Evolutionary conservation across 2,797 vertebrate species (phyloP), one percentile per base, ranked within the genome.

Genomic region (Pipistrellus pygmaeus): DNA sequence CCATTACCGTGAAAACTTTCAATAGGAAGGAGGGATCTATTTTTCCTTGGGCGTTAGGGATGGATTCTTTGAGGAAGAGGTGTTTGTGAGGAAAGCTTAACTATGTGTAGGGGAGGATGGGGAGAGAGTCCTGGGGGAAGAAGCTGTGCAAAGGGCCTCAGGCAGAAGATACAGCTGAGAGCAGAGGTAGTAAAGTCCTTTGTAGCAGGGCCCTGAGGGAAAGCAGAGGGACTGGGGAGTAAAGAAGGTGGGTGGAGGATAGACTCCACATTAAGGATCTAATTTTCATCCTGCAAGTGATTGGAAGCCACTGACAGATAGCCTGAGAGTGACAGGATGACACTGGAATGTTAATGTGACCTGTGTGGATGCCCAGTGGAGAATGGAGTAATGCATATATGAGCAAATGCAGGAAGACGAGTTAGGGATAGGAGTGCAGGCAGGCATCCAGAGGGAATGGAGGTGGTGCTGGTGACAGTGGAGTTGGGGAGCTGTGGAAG

Each of bases 111-210:
- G 46, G n/a, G 27, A 68, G 15, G 38, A 15, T 46, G 10, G 9
- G 8, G n/a, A 3, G 5, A 72, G 66, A 81, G 44, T 87, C 32
- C 48, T 44, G 66, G 62, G 13, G 17, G 55, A 87, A 62, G 81
- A 80, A 62, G 25, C 48, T 35, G 35, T 69, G 73, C 78, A 90
- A 93, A 92, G 85, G 85, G 62, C 51, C 83, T 46, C 53, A 86
- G 38, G 64, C 48, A 83, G 69, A 85, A 89, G n/a, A 25, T 53
- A 44, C 6, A 53, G 21, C 15, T 64, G n/a, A 88, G 35, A 69
- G 51, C 68, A 76, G 53, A 89, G 64, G 4, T 0, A 21, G 46
- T 11, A 30, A 57, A 75, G n/a, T 46, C 8, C 35, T 83, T 44
- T 23, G 0, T 68, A 51, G 23, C 41, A 38, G 55, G n/a, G n/a